Evolutionary conservation across 2,888 invertebrate species (phyloP), one percentile per base, ranked within the genome.

Genomic region (Heliothis peltigera): DNA sequence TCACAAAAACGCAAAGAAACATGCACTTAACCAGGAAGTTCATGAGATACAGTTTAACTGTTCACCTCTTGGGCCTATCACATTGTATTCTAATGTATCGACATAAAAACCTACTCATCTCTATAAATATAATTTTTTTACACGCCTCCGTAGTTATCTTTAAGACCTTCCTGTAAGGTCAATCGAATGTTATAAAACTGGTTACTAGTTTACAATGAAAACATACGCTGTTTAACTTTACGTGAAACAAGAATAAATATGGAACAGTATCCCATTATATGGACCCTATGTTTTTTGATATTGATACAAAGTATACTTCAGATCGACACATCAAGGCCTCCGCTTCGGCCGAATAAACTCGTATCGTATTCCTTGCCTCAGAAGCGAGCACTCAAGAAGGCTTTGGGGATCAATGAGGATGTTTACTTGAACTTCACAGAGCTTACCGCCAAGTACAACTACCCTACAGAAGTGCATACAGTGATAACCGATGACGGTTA

Each of bases 151-250:
- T 84, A 82, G 79, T 77, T 66, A 75, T 69, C 52, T 55, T 78
- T 77, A 76, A 89, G 89, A 83, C 87, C 91, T 90, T 87, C 84
- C 84, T 71, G 79, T 87, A 84, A 93, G 94, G 94, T 92, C 92
- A 87, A 81, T 79, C 84, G 70, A 79, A 87, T 88, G 81, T 92
- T 92, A 92, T 92, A 93, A 87, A 93, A 91, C 89, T 86, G 82
- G 78, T 84, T 82, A 87, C 83, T 81, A 71, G 83, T 84, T 84
- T 75, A 85, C 84, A 87, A 87, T 86, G 81, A 80, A 83, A 87
- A 84, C 89, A 90, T 81, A 87, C 77, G 75, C 76, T 80, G 79
- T 75, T 84, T 67, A 82, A 81, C 83, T 78, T 84, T 85, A 84
- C 84, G 81, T 75, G 83, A 82, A 73, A 84, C 75, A 86, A 85